Percentiles rank a stretch among this genome's conserved stretches.
These are phyloP conservation scores for Rambutsinella grinnellia DNA, from an alignment of 2,888 invertebrate genomes.

Conservation along the genomic window DNA sequence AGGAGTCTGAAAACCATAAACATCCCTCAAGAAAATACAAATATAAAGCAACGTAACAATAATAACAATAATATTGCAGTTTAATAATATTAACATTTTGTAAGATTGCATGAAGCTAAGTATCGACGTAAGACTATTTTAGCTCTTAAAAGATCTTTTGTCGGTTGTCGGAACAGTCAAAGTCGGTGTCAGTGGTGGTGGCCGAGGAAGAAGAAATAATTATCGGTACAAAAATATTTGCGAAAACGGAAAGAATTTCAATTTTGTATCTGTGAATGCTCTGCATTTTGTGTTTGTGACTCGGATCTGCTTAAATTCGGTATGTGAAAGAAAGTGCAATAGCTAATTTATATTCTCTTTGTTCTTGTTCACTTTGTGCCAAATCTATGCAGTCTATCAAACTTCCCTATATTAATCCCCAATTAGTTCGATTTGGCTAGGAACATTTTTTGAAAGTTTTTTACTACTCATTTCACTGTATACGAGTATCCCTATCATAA, in stretches of 20 bases:
- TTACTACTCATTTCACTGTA: not conserved
- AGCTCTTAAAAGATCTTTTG: not conserved
- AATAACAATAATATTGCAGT: not conserved
- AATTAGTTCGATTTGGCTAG: not conserved
- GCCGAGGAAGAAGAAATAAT: not conserved
- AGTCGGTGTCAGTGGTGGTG: not conserved
- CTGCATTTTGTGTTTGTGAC: not conserved
- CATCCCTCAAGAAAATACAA: conserved; percentile 10
- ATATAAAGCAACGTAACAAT: not conserved
- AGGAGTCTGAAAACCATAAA: conserved; percentile 28
- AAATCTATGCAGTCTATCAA: not conserved
- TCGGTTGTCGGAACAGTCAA: not conserved
- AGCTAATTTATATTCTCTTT: not conserved
- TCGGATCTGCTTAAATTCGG: not conserved
- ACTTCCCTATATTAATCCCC: not conserved
- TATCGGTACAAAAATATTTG: no score
- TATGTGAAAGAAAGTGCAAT: not conserved
- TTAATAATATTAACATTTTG: not conserved
- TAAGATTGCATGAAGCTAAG: no score
- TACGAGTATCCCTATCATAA: no score
- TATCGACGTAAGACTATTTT: no score
- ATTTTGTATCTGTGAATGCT: no score
- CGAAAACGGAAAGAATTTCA: no score
- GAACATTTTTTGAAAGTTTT: not conserved
- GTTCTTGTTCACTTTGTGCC: not conserved